Base-by-base conservation (phyloP, 2,113 vertebrate species). In the Ellobius talpinus region DNA sequence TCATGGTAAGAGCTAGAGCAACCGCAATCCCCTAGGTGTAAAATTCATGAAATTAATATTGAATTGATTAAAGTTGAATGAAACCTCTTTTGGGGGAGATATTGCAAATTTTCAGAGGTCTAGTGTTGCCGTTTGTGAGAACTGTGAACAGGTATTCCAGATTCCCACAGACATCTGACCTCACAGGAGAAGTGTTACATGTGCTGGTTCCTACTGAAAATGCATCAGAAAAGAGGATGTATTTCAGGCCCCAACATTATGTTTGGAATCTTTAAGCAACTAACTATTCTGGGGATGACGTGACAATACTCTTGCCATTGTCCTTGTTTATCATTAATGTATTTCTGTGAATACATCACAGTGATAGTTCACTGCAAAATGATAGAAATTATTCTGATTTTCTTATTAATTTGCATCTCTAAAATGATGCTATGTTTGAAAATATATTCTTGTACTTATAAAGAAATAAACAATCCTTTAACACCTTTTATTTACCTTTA, bases 11-110 rank as follows among this genome's bases (percentile, higher is more conserved):
- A 14, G 97, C 91, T 97, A 90, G 84, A 98, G 96, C 97, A 98
- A 97, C 93, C 92, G 0, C 0, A 98, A 92, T 98, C 73, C 89
- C 98, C 97, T 90, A 98, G 95, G 97, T 98, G 91, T 98, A 98
- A 98, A 98, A 98, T 97, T 96, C 97, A 96, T 73, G 87, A 97
- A 98, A 98, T 97, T 97, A 98, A 96, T 97, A 97, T 89, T 93
- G 94, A 98, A 88, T 90, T 89, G 95, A 98, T 98, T 98, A 98
- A 98, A 98, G 96, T 96, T 94, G 50, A 96, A 82, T 97, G 97
- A 97, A 98, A 96, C 24, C 92, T 97, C 98, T 90, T 81, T 96
- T 98, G 17, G 36, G 33, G n/a, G 84, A 95, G 93, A 36, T 88
- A 95, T 29, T 97, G 82, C 50, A 97, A 89, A 89, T 47, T 90